These are phyloP conservation scores for Erythrolamprus reginae DNA, from an alignment of 2,113 vertebrate species.

Conservation along the genomic window DNA sequence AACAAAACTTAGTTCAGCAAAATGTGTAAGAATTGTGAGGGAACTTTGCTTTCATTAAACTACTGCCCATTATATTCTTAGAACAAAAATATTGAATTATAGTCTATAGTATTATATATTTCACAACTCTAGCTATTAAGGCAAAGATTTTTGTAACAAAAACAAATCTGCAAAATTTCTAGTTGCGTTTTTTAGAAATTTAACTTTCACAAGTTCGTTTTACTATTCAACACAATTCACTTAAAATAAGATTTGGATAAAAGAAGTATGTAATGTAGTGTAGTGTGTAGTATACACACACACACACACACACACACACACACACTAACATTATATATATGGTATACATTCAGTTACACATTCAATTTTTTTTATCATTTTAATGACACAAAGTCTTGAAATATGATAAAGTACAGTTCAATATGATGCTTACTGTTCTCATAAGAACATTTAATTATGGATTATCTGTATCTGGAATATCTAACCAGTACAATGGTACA, in stretches of 20 bases:
- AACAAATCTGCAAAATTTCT: not conserved
- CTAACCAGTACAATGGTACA: not conserved
- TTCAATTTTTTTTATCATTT: slow-evolving; percentile 54
- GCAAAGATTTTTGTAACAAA: slow-evolving; percentile 3
- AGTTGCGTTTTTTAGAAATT: slow-evolving; percentile 13
- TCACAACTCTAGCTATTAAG: slow-evolving; percentile 4
- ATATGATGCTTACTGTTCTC: slow-evolving; percentile 16
- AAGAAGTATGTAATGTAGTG: slow-evolving; percentile 27
- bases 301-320: too few species aligned
- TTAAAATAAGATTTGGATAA: slow-evolving; percentile 59
- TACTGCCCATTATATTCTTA: slow-evolving; percentile 17
- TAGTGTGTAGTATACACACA: too few species aligned
- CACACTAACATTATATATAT: too few species aligned
- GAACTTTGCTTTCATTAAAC: slow-evolving; percentile 20
- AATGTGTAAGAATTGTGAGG: not conserved
- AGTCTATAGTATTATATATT: slow-evolving; percentile 1
- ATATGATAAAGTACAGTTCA: slow-evolving; percentile 44
- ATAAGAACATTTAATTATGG: not conserved
- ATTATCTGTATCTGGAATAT: too few species aligned
- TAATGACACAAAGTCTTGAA: slow-evolving; percentile 37
- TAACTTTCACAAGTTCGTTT: slow-evolving; percentile 8
- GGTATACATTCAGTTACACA: slow-evolving; percentile 31
- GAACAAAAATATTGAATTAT: slow-evolving; percentile 28
- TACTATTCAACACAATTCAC: slow-evolving; percentile 2
- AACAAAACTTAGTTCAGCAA: not conserved